phyloP scores from a whole-genome alignment of 92 coral and sea anemone genomes.

The Actinostola sp. region DNA sequence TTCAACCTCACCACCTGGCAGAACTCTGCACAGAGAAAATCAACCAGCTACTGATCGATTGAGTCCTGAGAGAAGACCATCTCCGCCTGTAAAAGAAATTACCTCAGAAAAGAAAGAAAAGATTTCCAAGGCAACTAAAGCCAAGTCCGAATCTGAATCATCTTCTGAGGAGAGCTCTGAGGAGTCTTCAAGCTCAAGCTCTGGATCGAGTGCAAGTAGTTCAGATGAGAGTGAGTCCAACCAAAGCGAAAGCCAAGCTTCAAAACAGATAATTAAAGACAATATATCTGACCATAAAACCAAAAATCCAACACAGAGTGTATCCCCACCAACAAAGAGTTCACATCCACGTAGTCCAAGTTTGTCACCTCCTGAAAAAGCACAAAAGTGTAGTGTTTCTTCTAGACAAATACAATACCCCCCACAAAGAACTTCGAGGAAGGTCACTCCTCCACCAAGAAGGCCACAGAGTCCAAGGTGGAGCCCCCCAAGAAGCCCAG shows the following conservation, averaged over 20 bases:
- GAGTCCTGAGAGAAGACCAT: conserved; percentile 37
- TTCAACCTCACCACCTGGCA: neutral
- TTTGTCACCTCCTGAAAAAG: conserved; percentile 4
- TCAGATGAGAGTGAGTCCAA: conserved; percentile 20
- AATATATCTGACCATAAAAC: too few relatives aligned
- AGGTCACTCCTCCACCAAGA: conserved; percentile 9
- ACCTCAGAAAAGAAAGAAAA: conserved; percentile 13
- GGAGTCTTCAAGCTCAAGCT: conserved; percentile 31
- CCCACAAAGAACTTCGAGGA: conserved; percentile 4
- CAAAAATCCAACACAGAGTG: neutral
- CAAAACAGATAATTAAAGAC: neutral
- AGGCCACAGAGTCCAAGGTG: conserved; percentile 16
- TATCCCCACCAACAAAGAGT: conserved; percentile 6
- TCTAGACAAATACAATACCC: conserved; percentile 14
- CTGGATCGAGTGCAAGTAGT: conserved; percentile 35
- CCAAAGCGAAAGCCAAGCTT: neutral
- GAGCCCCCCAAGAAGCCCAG: conserved; percentile 17
- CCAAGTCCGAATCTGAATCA: conserved; percentile 28
- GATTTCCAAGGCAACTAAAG: neutral
- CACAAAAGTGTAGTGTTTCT: neutral
- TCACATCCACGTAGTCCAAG: conserved; percentile 9
- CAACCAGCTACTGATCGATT: conserved; percentile 9
- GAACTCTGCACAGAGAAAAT: neutral
- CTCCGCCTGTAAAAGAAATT: conserved; percentile 16
- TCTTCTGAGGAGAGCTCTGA: conserved; percentile 33